Evolutionary conservation across 2,797 vertebrate species (phyloP).

Genomic region (Tamandua tetradactyla): DNA sequence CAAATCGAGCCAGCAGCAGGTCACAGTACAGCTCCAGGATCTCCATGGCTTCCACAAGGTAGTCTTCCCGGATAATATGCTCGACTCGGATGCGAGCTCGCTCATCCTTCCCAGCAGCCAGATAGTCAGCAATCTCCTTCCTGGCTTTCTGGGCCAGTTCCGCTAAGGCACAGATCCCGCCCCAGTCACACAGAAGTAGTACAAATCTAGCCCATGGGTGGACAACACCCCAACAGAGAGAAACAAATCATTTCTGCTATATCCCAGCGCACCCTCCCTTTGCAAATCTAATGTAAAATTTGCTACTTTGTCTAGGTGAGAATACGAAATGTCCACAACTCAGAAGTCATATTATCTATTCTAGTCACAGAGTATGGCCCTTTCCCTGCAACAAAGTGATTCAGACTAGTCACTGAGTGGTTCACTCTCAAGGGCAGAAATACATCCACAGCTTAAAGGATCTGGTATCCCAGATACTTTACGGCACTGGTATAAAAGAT

Average conservation of each 20-base stretch:
- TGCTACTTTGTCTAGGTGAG: neutral
- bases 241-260: neutral
- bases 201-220: neutral
- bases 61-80: constrained; percentile 99
- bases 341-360: neutral
- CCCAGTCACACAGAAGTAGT: constrained; percentile 34
- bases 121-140: constrained; percentile 98
- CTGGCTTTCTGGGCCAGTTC: constrained; percentile 97
- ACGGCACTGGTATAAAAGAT: neutral
- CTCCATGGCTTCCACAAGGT: constrained; percentile 99
- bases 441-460: constrained; percentile 16
- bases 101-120: constrained; percentile 96
- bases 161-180: constrained; percentile 85
- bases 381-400: constrained; percentile 20
- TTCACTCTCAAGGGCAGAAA: neutral
- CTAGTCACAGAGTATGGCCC: neutral
- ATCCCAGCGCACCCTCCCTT: neutral
- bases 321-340: constrained; percentile 1
- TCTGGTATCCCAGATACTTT: neutral
- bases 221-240: neutral
- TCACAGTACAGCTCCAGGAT: constrained; percentile 99
- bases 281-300: constrained; percentile 40
- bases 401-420: constrained; percentile 9
- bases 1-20: constrained; percentile 94
- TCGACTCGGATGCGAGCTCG: constrained; percentile 97